Evolutionary conservation across 1,140 invertebrate genomes (phyloP).

Genomic region (Aphelinus certus): DNA sequence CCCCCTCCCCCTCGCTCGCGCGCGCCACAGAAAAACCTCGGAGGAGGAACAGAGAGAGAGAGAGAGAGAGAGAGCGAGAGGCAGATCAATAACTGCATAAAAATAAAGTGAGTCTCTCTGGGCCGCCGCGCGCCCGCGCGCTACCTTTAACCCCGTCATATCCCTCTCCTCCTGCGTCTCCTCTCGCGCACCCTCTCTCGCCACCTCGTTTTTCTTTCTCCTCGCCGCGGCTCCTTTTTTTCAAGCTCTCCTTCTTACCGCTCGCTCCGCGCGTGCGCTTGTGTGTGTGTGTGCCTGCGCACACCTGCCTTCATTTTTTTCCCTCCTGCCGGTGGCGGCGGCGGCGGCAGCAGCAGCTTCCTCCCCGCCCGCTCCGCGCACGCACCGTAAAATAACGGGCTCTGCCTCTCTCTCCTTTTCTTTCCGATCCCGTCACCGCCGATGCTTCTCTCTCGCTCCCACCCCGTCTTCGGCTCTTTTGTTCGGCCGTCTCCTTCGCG

Average conservation of each 20-base stretch:
- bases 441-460: constrained; percentile 33
- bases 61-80: constrained; percentile 40
- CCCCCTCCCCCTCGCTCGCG: constrained; percentile 49
- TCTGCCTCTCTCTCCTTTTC: constrained; percentile 1
- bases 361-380: constrained; percentile 11
- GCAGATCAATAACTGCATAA: constrained; percentile 68
- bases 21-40: neutral
- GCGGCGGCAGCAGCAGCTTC: neutral
- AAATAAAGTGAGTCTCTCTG: constrained; percentile 65
- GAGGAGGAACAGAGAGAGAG: constrained; percentile 48
- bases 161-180: constrained; percentile 49
- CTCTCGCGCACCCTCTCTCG: constrained; percentile 43
- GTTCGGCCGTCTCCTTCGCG: constrained; percentile 18
- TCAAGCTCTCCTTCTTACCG: constrained; percentile 35
- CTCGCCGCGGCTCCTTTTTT: constrained; percentile 29
- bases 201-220: constrained; percentile 37
- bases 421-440: constrained; percentile 13
- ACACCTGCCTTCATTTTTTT: neutral
- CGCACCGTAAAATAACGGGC: constrained; percentile 31
- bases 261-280: neutral
- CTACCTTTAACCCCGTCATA: constrained; percentile 62
- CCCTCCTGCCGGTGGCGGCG: neutral
- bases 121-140: constrained; percentile 45
- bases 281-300: constrained; percentile 13
- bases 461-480: constrained; percentile 23